Base-by-base conservation (phyloP, 2,113 vertebrate species). In the Pteruthius melanotis region DNA sequence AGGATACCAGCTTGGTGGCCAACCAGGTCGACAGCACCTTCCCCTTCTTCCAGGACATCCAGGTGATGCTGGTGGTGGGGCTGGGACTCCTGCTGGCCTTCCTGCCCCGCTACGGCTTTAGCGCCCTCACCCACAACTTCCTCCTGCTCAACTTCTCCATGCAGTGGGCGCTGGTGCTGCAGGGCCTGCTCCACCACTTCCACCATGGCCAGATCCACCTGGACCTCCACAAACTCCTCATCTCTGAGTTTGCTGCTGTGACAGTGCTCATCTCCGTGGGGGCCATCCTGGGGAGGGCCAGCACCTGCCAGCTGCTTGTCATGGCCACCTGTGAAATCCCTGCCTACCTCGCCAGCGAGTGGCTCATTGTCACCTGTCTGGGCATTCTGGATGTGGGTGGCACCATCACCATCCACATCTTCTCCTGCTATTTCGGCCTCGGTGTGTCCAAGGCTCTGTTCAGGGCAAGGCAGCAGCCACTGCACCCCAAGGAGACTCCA, bases 381-480 rank as follows among this genome's bases (percentile, higher is more conserved):
- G 98, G 94, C 2, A 97, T 98, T 79, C 98, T 98, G 23, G 98
- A 99, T 8, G 98, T 98, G 5, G 98, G 98, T 0, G 98, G 98
- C 21, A 98, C 98, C 21, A 98, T 99, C 81, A 98, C 98, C 0
- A 98, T 99, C 89, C 98, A 99, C 5, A 8, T 99, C 54, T 99
- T 99, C 82, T 98, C 98, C 44, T 99, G 99, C 63, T 99, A 99
- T 76, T 99, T 99, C 3, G 98, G 98, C 30, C 96, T 99, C 3
- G 98, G 98, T 0, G 97, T 98, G 68, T 98, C 98, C 23, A 98
- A 98, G 82, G 97, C 97, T 37, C 96, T 99, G 21, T 98, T 99
- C 39, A 95, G 98, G 54, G 96, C 97, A 1, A 16, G 15, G 1
- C 71, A 95, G 35, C 94, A 50, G 21, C 39, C 74, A 0, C 88